Base-by-base conservation (phyloP, 53 echinoderm and acorn worm species). In the Luidia sarsii region DNA sequence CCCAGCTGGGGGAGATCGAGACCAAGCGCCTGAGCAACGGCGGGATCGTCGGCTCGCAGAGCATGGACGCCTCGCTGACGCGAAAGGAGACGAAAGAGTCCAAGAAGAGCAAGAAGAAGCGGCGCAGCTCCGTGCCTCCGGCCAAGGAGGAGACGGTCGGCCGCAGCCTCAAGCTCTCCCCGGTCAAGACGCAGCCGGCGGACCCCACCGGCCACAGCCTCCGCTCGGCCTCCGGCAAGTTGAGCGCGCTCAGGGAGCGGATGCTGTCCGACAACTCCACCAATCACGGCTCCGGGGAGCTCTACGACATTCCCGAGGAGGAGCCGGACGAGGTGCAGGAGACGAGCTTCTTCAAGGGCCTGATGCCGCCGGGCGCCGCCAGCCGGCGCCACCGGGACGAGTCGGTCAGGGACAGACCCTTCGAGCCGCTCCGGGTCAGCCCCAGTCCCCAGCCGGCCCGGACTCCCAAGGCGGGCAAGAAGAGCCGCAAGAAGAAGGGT, bases 251-350 rank as follows among this genome's bases (percentile, higher is more conserved):
- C 8, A 85, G 90, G 56, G 90, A 89, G 21, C 83, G 79, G 53
- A 77, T 83, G 64, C 46, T 83, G 32, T 79, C 67, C 14, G 87
- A 89, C 15, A 64, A 89, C 39, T 83, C 92, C 2, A 86, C 83
- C 45, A 59, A 65, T n/a, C 72, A 72, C 20, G 89, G 87, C 31
- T 88, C 94, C 3, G 79, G 75, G 28, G 90, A 94, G 49, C 85
- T 95, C 18, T 95, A 95, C 51, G 95, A 92, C 36, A 95, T 95
- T 10, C 95, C 95, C 0, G 95, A 95, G 79, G 95, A 95, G 56
- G 81, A 85, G 36, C 75, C 82, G 31, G 70, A 72, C 4, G 94
- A 94, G 60, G 31, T 88, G 6, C 33, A 85, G 10, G 90, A 83
- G 27, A 87, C 55, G 38, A 55, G 72, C 34, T 53, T 54, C 15